Base-by-base conservation (phyloP, 2,797 vertebrate species). In the Eulemur albifrons region DNA sequence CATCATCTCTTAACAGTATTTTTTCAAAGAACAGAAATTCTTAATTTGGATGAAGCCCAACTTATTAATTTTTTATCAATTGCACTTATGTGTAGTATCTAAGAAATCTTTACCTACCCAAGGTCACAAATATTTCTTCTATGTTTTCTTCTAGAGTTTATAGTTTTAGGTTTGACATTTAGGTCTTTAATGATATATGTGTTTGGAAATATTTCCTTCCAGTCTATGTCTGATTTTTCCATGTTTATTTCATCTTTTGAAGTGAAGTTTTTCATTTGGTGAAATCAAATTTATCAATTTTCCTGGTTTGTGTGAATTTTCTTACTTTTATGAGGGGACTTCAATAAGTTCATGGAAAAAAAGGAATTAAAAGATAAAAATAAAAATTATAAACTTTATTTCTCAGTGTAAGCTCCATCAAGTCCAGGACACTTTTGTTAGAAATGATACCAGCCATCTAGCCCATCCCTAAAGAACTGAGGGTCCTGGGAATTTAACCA, bases 1-100 rank as follows among this genome's bases (percentile, higher is more conserved):
- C 7, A 11, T 83, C 50, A n/a, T 63, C 40, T 82, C 80, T 81
- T 27, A 52, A 88, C 2, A 43, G 17, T 77, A 52, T 52, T 59
- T 93, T 93, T 84, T 81, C 15, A 54, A 88, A 85, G 21, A 86
- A 80, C 45, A 96, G 21, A 90, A 48, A 15, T 77, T 70, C 45
- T 94, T 84, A 43, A 75, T 92, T 69, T 81, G 90, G 25, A 59
- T 76, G n/a, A 91, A 88, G 25, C 45, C 50, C 35, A 82, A 32
- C 27, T 79, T 91, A 45, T 5, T 57, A 30, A 30, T 73, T 73
- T 63, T 59, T 45, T 32, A 43, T 69, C 67, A 85, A 5, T 30
- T 85, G 38, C 70, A 30, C 17, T 75, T 81, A 84, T 54, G 35
- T 72, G 30, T 14, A 1, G 15, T 45, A n/a, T 43, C 40, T 76